Conservation (phyloP, 2,888 invertebrate genomes). For the Plutella xylostella region DNA sequence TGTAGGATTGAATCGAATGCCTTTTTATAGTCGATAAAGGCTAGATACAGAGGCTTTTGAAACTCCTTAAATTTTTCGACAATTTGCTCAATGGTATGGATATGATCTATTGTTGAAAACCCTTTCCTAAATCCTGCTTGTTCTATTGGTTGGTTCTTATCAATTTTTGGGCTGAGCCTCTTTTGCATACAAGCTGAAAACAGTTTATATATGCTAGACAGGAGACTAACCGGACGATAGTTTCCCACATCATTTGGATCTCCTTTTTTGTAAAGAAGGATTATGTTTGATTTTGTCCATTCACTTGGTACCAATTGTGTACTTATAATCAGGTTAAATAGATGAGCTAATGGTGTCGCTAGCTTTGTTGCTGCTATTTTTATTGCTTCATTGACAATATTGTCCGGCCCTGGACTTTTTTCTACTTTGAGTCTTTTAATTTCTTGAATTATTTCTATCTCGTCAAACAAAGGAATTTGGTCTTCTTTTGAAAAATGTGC, state of each 20-base stretch:
- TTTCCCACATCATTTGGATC: conserved; percentile 11
- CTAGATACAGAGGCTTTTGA: not conserved
- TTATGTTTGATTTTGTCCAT: conserved; percentile 6
- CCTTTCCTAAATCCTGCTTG: conserved; percentile 15
- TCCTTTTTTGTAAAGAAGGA: conserved; percentile 6
- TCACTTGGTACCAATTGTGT: not conserved
- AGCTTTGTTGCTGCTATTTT: not conserved
- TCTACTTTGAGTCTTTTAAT: not conserved
- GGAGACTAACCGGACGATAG: conserved; percentile 13
- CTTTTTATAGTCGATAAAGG: not conserved
- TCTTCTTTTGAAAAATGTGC: not conserved
- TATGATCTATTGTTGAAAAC: not conserved
- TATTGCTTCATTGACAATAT: not conserved
- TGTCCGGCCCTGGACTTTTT: conserved; percentile 3
- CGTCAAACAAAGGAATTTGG: not conserved
- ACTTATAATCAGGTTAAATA: conserved; percentile 2
- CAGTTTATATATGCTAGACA: conserved; percentile 12
- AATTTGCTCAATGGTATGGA: not conserved
- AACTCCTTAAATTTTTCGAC: not conserved
- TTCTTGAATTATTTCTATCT: not conserved
- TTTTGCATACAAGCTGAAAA: conserved; percentile 10
- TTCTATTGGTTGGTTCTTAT: conserved; percentile 11
- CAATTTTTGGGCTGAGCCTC: conserved; percentile 4
- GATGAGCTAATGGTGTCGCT: not conserved
- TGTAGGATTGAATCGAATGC: not conserved